Evolutionary conservation across 2,113 vertebrate genomes (phyloP), one percentile per base, ranked within the genome.

Genomic region (Phoenicopterus ruber): DNA sequence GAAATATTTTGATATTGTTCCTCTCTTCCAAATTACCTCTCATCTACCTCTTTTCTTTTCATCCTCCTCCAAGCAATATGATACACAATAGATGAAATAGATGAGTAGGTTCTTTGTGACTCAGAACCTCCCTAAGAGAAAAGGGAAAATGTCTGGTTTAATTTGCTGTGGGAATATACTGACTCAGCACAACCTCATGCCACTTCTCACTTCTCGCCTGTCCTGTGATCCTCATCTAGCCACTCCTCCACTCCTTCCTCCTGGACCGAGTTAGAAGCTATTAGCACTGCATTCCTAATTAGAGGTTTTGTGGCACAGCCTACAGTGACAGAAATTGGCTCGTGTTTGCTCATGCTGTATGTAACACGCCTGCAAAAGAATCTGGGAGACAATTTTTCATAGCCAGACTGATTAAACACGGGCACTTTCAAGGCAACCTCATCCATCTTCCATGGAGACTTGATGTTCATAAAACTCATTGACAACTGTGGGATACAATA

Each of bases 1-100:
- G 44, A 96, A 97, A 96, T 96, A 96, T 97, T 97, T 95, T 97
- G 93, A 96, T 97, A 94, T 13, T 18, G 50, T 52, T 92, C 67
- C 21, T 86, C 58, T 93, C 84, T 88, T 95, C 79, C 91, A 96
- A 96, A 97, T 96, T 95, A 82, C 32, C 50, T 88, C 70, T 95
- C 86, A 9, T 97, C 86, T 91, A 94, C 65, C 58, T 69, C 83
- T 95, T 96, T 94, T 95, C 77, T 95, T 91, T 88, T 93, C 82
- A 80, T 52, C 89, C 95, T 95, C 94, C 94, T 95, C 84, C 87
- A 86, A 94, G 89, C 66, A 88, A 94, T 71, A 59, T 70, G 87
- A 94, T 96, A 95, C 78, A 97, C 93, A 96, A 95, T 93, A 97
- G 91, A 74, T 67, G 49, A 95, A 97, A 94, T 6, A 88, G 54